These are phyloP conservation scores for Trichechus manatus DNA, from an alignment of 2,113 vertebrate species.

Conservation along the genomic window DNA sequence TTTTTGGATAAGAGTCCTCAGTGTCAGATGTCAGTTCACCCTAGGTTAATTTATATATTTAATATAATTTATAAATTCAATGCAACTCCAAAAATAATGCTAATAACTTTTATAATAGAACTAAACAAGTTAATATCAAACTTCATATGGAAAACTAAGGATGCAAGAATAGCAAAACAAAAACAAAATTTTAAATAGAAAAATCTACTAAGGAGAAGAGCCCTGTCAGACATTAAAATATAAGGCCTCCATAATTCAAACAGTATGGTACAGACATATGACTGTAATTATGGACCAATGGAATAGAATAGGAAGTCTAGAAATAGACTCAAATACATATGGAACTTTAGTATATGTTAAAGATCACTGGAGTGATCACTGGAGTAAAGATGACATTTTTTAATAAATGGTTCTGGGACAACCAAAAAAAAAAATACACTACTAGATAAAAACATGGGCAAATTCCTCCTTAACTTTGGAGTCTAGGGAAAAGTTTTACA, in stretches of 20 bases:
- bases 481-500: too few relatives aligned
- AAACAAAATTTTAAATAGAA: neutral
- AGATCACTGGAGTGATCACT: neutral
- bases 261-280: neutral
- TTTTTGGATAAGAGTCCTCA: neutral
- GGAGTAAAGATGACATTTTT: too few relatives aligned
- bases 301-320: neutral
- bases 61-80: neutral
- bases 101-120: neutral
- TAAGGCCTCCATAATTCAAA: neutral
- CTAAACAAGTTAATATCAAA: neutral
- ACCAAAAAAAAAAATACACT: neutral
- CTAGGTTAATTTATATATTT: neutral
- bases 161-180: neutral
- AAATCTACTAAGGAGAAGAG: neutral
- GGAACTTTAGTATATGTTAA: neutral
- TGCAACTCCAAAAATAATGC: neutral
- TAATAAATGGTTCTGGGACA: neutral
- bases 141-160: neutral
- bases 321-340: too few relatives aligned
- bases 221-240: neutral
- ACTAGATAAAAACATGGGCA: neutral
- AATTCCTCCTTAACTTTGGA: too few relatives aligned
- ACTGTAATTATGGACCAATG: neutral
- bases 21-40: neutral